Base-by-base conservation (phyloP, 2,888 invertebrate species). In the Volucella zonaria region DNA sequence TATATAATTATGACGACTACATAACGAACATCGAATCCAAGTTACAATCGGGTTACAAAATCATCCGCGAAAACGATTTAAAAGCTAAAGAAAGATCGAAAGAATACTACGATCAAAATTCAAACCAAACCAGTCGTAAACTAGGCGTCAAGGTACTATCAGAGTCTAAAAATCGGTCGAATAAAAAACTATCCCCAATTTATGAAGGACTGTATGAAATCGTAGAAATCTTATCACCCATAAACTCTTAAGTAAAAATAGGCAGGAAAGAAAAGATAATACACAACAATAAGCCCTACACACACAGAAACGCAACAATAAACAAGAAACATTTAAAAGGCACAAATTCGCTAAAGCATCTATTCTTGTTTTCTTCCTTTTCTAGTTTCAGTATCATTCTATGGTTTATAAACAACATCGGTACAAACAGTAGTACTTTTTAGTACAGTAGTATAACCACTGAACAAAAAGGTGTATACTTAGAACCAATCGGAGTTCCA, bases 401-500 rank as follows among this genome's bases (percentile, higher is more conserved):
- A 23, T 23, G 18, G 3, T 23, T 23, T 23, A 23, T 23, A 23
- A 23, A 23, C 18, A 23, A 23, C 18, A 23, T 3, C 3, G 18
- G 2, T 2, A 23, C 3, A 23, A 2, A 23, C 3, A 23, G 2
- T 23, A 23, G 18, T 23, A 23, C 18, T 23, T 23, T 23, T 2
- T 23, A 23, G 3, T 23, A 23, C 18, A 23, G 56, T 38, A 56
- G 11, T 15, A 31, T 18, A 47, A 31, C 62, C 62, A 18, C 47
- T 62, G 42, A 62, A 23, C 23, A 62, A 23, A 62, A 49, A 31
- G 62, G 38, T 31, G 62, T 64, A 64, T 64, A 64, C n/a, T 38
- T 64, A 14, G 47, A 64, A 49, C 47, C 62, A 12, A 15, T 49
- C 49, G 31, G 47, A 31, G 62, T 64, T 14, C 62, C 38, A 9